Base-by-base conservation (phyloP, 2,888 invertebrate species). In the Drosophila nr. fundita region DNA sequence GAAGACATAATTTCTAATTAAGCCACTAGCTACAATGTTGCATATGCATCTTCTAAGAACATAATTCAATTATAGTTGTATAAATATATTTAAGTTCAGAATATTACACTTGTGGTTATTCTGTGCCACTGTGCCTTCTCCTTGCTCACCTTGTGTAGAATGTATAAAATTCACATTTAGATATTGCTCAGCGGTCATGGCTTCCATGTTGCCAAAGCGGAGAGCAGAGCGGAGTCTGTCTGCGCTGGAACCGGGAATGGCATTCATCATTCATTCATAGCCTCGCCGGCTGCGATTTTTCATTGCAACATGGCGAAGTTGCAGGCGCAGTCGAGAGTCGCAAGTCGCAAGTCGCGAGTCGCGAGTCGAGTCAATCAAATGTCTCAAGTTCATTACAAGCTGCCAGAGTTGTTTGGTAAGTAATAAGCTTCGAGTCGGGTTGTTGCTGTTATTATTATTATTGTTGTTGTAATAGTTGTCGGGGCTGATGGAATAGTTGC, bases 251-350 rank as follows among this genome's bases (percentile, higher is more conserved):
- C 68, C 59, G 45, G 68, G 55, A 71, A 68, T 72, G 82, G 77
- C 72, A 87, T 86, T 80, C 88, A 88, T 88, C 88, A 88, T 87
- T 87, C 87, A 87, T 88, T 84, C 88, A 86, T 80, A 83, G 86
- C 80, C 73, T 68, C 62, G 58, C 69, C 29, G 67, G 67, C 73
- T 54, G 76, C 61, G 73, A 79, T 83, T 86, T 83, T 83, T 83
- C 73, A 78, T 85, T 78, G 74, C 80, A 86, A 85, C 78, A 83
- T 87, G 87, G 77, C 80, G 75, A 73, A 61, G 62, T 70, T 61
- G 83, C 76, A 68, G 57, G 64, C 67, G 60, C 55, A 68, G 61
- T 59, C 66, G 45, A 24, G 45, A 21, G 34, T 53, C 53, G 53
- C 24, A 5, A 53, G 34, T 30, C 21, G 52, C 34, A 15, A 32